These are phyloP conservation scores for Caenorhabditis sulstoni DNA, from an alignment of 2,888 invertebrate genomes.

Conservation along the genomic window DNA sequence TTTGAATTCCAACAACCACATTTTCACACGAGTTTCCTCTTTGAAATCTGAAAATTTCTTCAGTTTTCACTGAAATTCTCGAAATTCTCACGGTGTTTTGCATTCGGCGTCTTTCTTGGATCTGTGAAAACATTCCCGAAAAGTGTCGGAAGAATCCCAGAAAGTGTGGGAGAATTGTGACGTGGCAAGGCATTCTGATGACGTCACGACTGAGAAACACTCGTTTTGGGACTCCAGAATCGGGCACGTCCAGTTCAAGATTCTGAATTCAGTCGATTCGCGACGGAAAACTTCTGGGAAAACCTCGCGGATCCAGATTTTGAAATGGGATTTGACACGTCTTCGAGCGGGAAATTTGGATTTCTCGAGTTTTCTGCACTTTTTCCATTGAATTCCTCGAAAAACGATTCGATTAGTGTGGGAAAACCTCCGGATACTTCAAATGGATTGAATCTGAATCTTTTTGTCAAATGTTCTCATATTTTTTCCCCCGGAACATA, in stretches of 20 bases:
- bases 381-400: constrained; percentile 25
- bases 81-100: constrained; percentile 23
- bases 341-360: constrained; percentile 4
- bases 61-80: constrained; percentile 2
- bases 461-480: neutral
- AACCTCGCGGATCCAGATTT: neutral
- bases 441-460: constrained; percentile 43
- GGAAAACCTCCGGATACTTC: constrained; percentile 48
- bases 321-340: constrained; percentile 4
- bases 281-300: neutral
- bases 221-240: constrained; percentile 18
- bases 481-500: neutral
- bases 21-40: constrained; percentile 32
- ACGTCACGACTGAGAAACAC: constrained; percentile 32
- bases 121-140: constrained; percentile 16
- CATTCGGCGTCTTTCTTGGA: constrained; percentile 13
- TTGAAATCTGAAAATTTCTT: constrained; percentile 21
- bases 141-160: constrained; percentile 22
- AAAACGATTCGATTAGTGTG: constrained; percentile 44
- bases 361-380: constrained; percentile 13
- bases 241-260: constrained; percentile 30
- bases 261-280: constrained; percentile 6
- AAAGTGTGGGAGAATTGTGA: constrained; percentile 44
- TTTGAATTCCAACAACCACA: constrained; percentile 23
- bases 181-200: constrained; percentile 35